Evolutionary conservation across 1,140 invertebrate species (phyloP).

Genomic region (Aphelenchoides fujianensis): DNA sequence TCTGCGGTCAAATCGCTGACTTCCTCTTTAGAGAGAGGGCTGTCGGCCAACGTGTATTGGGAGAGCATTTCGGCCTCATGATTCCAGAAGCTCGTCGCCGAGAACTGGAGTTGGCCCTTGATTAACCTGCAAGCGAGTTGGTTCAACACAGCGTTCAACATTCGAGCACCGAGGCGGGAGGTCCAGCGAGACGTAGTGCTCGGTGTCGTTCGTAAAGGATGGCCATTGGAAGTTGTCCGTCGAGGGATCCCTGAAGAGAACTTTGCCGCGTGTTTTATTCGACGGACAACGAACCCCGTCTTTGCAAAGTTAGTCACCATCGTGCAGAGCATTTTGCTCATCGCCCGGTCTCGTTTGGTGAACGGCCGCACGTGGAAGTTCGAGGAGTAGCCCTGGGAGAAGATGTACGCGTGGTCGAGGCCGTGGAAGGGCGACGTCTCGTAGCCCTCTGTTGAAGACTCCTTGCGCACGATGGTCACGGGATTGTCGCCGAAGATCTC

Average conservation of each 20-base stretch:
- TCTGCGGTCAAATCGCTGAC: slow-evolving; percentile 50
- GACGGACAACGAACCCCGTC: too few species aligned
- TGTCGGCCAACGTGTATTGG: slow-evolving; percentile 40
- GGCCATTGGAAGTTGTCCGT: slow-evolving; percentile 54
- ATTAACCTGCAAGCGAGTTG: slow-evolving; percentile 49
- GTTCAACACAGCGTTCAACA: background rate
- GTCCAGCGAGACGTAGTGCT: slow-evolving; percentile 51
- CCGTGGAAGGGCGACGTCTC: slow-evolving; percentile 54
- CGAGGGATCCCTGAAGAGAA: slow-evolving; percentile 50
- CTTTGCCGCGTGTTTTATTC: background rate
- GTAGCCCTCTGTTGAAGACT: slow-evolving; percentile 35
- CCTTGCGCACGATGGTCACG: slow-evolving; percentile 47
- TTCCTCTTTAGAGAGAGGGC: slow-evolving; percentile 28
- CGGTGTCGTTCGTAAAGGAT: slow-evolving; percentile 39
- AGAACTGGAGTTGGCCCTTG: slow-evolving; percentile 53
- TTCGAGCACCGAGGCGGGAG: slow-evolving; percentile 58
- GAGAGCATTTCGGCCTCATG: slow-evolving; percentile 56
- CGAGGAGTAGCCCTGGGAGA: slow-evolving; percentile 56
- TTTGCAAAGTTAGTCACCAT: slow-evolving; percentile 60
- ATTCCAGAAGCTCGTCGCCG: slow-evolving; percentile 58
- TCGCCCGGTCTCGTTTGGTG: slow-evolving; percentile 53
- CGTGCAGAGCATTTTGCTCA: slow-evolving; percentile 54
- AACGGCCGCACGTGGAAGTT: slow-evolving; percentile 58
- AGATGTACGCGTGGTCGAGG: slow-evolving; percentile 60
- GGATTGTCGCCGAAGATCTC: slow-evolving; percentile 56